These are phyloP conservation scores for Peromyscus nudipes DNA, from an alignment of 2,797 vertebrate genomes.

Conservation along the genomic window DNA sequence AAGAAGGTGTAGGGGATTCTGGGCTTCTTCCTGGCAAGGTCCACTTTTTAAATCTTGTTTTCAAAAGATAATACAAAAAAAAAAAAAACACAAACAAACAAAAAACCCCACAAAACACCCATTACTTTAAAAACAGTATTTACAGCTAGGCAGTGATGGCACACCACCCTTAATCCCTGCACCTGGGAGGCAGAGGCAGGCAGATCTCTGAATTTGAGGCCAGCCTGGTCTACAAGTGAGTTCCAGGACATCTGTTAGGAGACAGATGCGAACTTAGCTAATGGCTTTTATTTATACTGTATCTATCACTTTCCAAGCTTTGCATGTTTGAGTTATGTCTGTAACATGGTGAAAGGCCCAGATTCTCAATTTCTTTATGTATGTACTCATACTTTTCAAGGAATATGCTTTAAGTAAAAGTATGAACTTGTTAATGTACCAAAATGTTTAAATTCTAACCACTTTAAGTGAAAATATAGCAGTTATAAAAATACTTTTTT, in stretches of 20 bases:
- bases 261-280: neutral
- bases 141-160: neutral
- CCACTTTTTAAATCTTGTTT: conserved; percentile 18
- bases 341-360: neutral
- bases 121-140: conserved; percentile 24
- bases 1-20: neutral
- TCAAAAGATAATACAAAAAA: conserved; percentile 17
- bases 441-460: conserved; percentile 62
- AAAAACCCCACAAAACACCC: no score
- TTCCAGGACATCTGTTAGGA: neutral
- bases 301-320: neutral
- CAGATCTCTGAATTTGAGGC: no score
- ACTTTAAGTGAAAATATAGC: conserved; percentile 46
- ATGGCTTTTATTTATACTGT: neutral
- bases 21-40: neutral
- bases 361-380: neutral
- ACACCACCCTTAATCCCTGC: no score
- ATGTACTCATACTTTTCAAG: conserved; percentile 49
- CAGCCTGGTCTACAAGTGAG: no score
- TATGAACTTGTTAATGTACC: conserved; percentile 4
- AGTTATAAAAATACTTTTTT: conserved; percentile 3
- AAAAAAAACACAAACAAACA: neutral
- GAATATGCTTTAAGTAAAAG: conserved; percentile 50
- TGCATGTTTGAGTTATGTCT: neutral
- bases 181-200: no score